Evolutionary conservation across 2,113 vertebrate genomes (phyloP).

Genomic region (Oenanthe melanoleuca): DNA sequence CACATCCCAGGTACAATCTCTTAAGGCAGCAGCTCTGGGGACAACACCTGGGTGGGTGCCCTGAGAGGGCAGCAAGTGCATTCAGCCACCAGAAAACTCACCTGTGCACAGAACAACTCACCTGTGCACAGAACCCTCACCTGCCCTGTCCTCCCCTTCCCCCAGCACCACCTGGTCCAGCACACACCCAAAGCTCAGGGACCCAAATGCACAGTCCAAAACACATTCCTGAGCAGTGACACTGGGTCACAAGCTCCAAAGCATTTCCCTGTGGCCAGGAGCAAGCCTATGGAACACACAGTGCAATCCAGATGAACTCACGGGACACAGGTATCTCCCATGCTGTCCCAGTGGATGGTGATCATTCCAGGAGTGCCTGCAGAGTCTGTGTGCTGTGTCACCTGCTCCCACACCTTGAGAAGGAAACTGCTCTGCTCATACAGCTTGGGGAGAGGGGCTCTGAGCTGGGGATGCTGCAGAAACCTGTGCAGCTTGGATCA

Average conservation of each 20-base stretch:
- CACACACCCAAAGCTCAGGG: neutral
- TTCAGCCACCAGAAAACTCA: neutral
- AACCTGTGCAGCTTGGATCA: neutral
- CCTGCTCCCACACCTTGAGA: neutral
- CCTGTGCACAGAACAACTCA: neutral
- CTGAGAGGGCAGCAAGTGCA: neutral
- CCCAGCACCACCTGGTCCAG: neutral
- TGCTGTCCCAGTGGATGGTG: neutral
- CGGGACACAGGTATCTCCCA: neutral
- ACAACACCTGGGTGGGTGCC: neutral
- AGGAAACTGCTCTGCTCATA: neutral
- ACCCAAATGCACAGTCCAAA: neutral
- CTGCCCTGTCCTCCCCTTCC: neutral
- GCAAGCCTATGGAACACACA: neutral
- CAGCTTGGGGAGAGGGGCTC: neutral
- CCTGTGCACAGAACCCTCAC: neutral
- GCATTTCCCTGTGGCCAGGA: neutral
- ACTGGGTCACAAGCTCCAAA: neutral
- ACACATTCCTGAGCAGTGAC: neutral
- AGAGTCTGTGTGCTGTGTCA: neutral
- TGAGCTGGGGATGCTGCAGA: neutral
- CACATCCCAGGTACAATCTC: neutral
- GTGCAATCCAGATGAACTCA: neutral
- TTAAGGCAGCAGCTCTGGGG: neutral
- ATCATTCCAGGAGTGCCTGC: slow-evolving; percentile 5